phyloP scores from a whole-genome alignment of 2,888 invertebrate genomes.

The Ephialtes manifestator region DNA sequence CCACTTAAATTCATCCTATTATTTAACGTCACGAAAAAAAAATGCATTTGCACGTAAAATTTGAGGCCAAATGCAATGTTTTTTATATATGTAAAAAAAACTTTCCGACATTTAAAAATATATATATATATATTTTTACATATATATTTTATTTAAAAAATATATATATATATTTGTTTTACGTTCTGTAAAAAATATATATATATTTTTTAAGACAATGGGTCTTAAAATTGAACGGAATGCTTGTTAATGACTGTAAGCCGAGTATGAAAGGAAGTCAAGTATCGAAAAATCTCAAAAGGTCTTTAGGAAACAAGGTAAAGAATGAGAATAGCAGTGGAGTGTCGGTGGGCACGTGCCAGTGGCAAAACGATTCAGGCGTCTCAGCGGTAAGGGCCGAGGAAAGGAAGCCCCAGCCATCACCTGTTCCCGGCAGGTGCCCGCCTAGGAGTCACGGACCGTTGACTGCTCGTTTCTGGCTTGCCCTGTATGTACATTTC shows the following conservation, averaged over 20 bases:
- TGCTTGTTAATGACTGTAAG: too few relatives aligned
- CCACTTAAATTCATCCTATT: too few relatives aligned
- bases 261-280: background rate
- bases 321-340: background rate
- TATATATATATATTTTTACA: too few relatives aligned
- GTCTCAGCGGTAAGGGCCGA: slow-evolving; percentile 3
- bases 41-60: too few relatives aligned
- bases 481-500: slow-evolving; percentile 5
- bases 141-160: too few relatives aligned
- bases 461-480: slow-evolving; percentile 60
- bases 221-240: too few relatives aligned
- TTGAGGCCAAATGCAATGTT: too few relatives aligned
- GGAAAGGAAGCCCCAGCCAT: slow-evolving; percentile 68
- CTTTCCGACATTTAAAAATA: too few relatives aligned
- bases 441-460: slow-evolving; percentile 64
- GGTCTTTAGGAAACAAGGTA: background rate
- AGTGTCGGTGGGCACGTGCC: slow-evolving; percentile 70
- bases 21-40: too few relatives aligned
- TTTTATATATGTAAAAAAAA: background rate
- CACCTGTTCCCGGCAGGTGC: slow-evolving; percentile 83
- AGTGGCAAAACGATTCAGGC: slow-evolving; percentile 67
- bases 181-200: too few relatives aligned
- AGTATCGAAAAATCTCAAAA: background rate
- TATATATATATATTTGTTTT: too few relatives aligned
- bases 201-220: too few relatives aligned